Conservation (phyloP, 30 jellyfish, hydroid and myxozoan genomes). For the Clytia hemisphaerica region DNA sequence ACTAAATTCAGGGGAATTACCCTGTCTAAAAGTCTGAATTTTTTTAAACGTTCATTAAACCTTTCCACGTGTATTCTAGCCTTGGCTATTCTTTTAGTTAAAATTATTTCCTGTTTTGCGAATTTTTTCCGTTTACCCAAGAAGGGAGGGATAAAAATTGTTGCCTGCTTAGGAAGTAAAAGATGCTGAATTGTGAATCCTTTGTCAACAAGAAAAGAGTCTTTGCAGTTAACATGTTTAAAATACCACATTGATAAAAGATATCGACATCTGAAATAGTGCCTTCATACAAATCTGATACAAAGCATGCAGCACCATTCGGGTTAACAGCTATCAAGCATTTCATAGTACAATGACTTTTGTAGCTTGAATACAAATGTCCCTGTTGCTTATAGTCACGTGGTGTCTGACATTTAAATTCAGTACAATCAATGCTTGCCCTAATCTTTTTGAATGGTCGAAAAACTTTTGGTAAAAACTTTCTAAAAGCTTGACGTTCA, state of each 20-base stretch:
- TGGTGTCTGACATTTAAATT: slow-evolving; percentile 42
- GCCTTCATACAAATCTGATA: slow-evolving; percentile 2
- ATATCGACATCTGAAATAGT: background rate
- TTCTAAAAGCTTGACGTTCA: slow-evolving; percentile 10
- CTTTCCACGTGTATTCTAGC: slow-evolving; percentile 52
- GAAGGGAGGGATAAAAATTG: slow-evolving; percentile 42
- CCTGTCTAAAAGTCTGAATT: slow-evolving; percentile 36
- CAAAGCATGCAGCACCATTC: slow-evolving; percentile 6
- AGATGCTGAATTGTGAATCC: no score
- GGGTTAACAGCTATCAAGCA: slow-evolving; percentile 54
- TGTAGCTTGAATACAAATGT: slow-evolving; percentile 37
- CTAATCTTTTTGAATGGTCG: slow-evolving; percentile 19
- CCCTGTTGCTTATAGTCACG: slow-evolving; percentile 48
- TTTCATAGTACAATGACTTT: slow-evolving; percentile 43
- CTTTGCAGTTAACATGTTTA: no score
- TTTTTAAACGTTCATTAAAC: slow-evolving; percentile 38
- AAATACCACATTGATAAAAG: background rate
- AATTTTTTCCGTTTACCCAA: slow-evolving; percentile 28
- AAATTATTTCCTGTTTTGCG: slow-evolving; percentile 33
- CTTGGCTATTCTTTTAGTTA: slow-evolving; percentile 41
- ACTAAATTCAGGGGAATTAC: slow-evolving; percentile 31
- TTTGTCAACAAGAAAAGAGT: no score
- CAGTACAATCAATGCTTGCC: slow-evolving; percentile 37
- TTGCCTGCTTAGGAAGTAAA: slow-evolving; percentile 26
- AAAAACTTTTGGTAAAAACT: slow-evolving; percentile 35